phyloP scores from a whole-genome alignment of 2,797 vertebrate species.

The Coregonus sp. region DNA sequence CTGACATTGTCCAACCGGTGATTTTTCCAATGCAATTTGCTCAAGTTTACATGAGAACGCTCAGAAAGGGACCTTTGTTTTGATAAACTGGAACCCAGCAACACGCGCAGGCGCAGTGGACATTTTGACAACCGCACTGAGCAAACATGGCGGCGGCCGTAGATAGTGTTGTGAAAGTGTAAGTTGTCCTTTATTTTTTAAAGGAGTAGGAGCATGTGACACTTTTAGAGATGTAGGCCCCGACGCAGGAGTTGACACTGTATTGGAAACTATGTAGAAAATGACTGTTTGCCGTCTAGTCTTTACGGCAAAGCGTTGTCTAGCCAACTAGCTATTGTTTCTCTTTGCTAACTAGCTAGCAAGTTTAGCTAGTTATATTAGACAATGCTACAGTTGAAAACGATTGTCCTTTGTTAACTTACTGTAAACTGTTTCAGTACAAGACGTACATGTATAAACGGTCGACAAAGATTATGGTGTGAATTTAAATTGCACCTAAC shows the following conservation, averaged over 20 bases:
- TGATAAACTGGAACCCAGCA: neutral
- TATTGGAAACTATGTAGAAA: neutral
- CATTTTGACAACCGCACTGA: slow-evolving; percentile 72
- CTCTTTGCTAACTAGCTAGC: neutral
- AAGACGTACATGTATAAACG: neutral
- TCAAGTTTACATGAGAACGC: neutral
- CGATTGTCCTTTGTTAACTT: neutral
- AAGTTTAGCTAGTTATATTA: neutral
- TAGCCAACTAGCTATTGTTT: neutral
- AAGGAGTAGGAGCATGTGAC: slow-evolving; percentile 12
- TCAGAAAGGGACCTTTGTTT: neutral
- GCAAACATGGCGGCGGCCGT: slow-evolving; percentile 84
- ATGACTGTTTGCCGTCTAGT: neutral
- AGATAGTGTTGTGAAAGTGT: slow-evolving; percentile 88
- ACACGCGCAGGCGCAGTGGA: slow-evolving; percentile 70
- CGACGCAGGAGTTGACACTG: neutral
- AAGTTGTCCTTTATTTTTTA: slow-evolving; percentile 72
- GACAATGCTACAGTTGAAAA: neutral
- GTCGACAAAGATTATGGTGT: neutral
- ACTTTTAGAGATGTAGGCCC: neutral
- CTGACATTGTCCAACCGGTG: neutral
- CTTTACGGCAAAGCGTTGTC: neutral
- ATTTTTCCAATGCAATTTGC: neutral
- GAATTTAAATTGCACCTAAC: neutral
- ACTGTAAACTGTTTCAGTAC: neutral